phyloP scores from a whole-genome alignment of 2,888 invertebrate genomes.

The Drosophila neonasuta region DNA sequence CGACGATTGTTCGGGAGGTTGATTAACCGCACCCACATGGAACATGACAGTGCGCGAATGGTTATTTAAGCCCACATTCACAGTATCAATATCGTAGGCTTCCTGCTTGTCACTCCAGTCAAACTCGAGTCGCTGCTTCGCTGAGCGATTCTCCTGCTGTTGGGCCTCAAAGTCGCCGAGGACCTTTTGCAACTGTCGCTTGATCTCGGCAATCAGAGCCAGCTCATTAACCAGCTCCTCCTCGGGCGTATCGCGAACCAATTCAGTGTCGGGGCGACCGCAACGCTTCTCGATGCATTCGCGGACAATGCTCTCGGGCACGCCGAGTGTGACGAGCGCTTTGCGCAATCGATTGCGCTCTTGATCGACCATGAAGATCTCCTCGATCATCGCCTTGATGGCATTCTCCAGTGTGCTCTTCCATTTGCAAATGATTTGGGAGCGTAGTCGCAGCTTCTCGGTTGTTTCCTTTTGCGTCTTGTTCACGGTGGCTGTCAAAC shows the following conservation, averaged over 20 bases:
- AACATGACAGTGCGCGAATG: conserved; percentile 88
- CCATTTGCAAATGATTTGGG: conserved; percentile 88
- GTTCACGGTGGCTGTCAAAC: conserved; percentile 86
- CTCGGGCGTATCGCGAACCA: conserved; percentile 89
- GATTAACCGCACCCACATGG: conserved; percentile 90
- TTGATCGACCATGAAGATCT: conserved; percentile 87
- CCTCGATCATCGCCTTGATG: conserved; percentile 87
- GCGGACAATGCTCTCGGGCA: conserved; percentile 89
- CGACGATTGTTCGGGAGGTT: conserved; percentile 92
- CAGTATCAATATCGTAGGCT: conserved; percentile 89
- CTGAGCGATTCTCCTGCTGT: conserved; percentile 88
- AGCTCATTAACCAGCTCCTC: conserved; percentile 90
- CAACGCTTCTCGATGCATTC: conserved; percentile 89
- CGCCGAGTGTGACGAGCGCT: conserved; percentile 86
- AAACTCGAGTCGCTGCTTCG: conserved; percentile 91
- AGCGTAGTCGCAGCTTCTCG: conserved; percentile 86
- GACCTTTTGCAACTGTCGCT: conserved; percentile 85
- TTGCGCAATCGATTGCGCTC: conserved; percentile 87
- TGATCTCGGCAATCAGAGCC: conserved; percentile 87
- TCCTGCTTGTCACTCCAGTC: conserved; percentile 96
- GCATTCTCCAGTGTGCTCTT: conserved; percentile 89
- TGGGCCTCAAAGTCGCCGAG: conserved; percentile 87
- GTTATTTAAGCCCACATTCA: conserved; percentile 87
- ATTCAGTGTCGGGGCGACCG: conserved; percentile 87
- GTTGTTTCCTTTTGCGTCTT: conserved; percentile 88